Base-by-base conservation (phyloP, 2,888 invertebrate species). In the Nemotelus pantherinus region DNA sequence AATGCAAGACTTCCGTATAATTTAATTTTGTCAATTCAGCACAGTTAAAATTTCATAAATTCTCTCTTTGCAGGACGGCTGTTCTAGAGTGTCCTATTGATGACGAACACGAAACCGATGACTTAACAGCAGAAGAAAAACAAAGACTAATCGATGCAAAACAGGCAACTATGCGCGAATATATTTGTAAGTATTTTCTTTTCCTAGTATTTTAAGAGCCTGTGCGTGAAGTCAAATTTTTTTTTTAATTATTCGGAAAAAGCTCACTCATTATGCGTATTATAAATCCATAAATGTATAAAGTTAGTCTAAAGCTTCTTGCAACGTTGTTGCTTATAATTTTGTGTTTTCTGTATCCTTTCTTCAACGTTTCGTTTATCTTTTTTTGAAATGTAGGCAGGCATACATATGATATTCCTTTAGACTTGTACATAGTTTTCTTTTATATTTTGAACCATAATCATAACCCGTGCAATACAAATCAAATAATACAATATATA, bases 1-100 rank as follows among this genome's bases (percentile, higher is more conserved):
- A n/a, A n/a, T n/a, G n/a, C n/a, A n/a, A n/a, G n/a, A n/a, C n/a
- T n/a, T n/a, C n/a, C n/a, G n/a, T n/a, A n/a, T n/a, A n/a, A n/a
- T n/a, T 25, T 25, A 25, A 25, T 25, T 25, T 25, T 25, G 1
- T 25, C 25, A 25, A 25, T 25, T 25, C 25, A 25, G 25, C 25
- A 1, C 25, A 25, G 25, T 25, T 25, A 25, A 50, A 50, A 50
- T 50, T 10, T 50, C 5, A 50, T 10, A 50, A 7, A 7, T 50
- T 10, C 50, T 10, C 10, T n/a, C 58, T 74, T 77, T 82, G 44
- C 83, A 92, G 92, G 82, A 89, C 91, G 70, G 95, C 96, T 39
- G 95, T 96, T 25, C 93, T 95, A 81, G 90, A 91, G 80, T 97
- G 96, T 84, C 96, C 96, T 0, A 89, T 89, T 48, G 94, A 94